Conservation (phyloP, 1,140 invertebrate genomes). For the Drosophila littoralis region DNA sequence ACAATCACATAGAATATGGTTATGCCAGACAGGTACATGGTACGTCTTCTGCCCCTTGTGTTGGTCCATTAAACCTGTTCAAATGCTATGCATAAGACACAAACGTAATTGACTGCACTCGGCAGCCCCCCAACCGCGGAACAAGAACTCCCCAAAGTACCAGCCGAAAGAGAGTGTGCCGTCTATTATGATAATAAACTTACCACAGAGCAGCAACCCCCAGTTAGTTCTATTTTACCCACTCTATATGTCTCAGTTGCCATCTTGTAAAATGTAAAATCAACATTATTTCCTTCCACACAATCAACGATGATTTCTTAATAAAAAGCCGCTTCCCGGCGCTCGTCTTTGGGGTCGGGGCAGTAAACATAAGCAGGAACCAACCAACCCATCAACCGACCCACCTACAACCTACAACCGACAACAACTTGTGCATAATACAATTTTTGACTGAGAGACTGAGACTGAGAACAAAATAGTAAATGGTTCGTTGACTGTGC, state of each 20-base stretch:
- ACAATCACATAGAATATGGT: constrained; percentile 1
- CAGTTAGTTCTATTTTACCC: constrained; percentile 12
- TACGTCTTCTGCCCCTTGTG: constrained; percentile 5
- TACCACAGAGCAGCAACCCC: constrained; percentile 59
- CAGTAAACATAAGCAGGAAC: constrained; percentile 29
- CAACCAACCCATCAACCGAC: constrained; percentile 24
- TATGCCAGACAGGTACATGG: constrained; percentile 33
- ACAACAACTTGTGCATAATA: constrained; percentile 76
- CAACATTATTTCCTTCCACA: constrained; percentile 82
- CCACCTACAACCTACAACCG: constrained; percentile 20
- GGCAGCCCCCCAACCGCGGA: not conserved
- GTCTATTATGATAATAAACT: constrained; percentile 79
- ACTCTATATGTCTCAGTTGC: constrained; percentile 47
- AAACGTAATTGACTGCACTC: constrained; percentile 61
- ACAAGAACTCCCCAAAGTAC: constrained; percentile 51
- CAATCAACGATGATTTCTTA: constrained; percentile 83
- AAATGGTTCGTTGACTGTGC: constrained; percentile 74
- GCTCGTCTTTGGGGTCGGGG: constrained; percentile 8
- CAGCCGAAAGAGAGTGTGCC: constrained; percentile 60
- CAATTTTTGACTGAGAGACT: constrained; percentile 76
- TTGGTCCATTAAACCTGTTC: constrained; percentile 52
- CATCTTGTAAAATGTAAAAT: constrained; percentile 71
- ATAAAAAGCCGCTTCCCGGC: constrained; percentile 66
- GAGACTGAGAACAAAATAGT: constrained; percentile 66
- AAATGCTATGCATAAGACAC: constrained; percentile 60